Evolutionary conservation across 2,888 invertebrate species (phyloP).

Genomic region (Tortrix viridana): DNA sequence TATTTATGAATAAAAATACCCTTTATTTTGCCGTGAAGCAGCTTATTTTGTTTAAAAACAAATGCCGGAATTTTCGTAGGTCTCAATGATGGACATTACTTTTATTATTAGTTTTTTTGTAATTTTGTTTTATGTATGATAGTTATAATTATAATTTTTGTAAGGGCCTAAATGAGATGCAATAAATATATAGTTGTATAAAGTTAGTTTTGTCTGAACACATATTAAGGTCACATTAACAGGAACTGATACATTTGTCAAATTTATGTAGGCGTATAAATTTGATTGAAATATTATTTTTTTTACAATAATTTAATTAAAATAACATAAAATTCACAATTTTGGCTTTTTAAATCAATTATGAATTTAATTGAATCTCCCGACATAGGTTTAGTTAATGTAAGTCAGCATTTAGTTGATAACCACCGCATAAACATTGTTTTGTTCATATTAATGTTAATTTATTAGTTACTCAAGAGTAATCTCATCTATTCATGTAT

Average conservation of each 20-base stretch:
- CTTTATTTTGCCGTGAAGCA: background rate
- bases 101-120: constrained; percentile 22
- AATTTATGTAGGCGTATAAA: constrained; percentile 4
- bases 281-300: constrained; percentile 1
- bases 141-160: constrained; percentile 29
- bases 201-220: constrained; percentile 43
- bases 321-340: background rate
- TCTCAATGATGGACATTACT: background rate
- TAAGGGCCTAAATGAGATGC: constrained; percentile 39
- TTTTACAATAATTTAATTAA: constrained; percentile 1
- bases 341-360: constrained; percentile 22
- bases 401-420: constrained; percentile 46
- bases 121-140: constrained; percentile 23
- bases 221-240: constrained; percentile 31
- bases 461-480: constrained; percentile 56
- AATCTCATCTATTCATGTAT: constrained; percentile 67
- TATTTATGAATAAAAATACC: too few species aligned
- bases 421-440: constrained; percentile 43
- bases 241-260: constrained; percentile 7
- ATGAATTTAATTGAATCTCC: constrained; percentile 43
- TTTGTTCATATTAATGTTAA: constrained; percentile 44
- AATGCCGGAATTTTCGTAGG: background rate
- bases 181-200: constrained; percentile 35
- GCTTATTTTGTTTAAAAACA: background rate
- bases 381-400: constrained; percentile 35